Percentiles rank a stretch among this genome's conserved stretches.
Evolutionary conservation across 2,888 invertebrate genomes (phyloP).

Genomic region (Noctua pronuba): DNA sequence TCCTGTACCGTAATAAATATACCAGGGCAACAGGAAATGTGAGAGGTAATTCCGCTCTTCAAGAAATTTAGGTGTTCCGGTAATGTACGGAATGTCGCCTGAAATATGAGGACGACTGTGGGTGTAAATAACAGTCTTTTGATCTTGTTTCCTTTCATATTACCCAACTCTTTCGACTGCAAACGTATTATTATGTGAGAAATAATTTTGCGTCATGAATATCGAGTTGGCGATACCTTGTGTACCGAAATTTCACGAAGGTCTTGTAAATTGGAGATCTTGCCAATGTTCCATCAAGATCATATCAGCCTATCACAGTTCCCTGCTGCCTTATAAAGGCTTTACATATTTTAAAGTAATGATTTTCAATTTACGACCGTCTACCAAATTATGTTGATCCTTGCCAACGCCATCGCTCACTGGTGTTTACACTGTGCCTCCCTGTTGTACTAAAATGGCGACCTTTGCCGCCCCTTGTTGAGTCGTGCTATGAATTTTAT

Average conservation of each 20-base stretch:
- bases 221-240: neutral
- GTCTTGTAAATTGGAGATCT: conserved; percentile 1
- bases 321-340: neutral
- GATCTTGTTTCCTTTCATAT: conserved; percentile 32
- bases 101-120: conserved; percentile 45
- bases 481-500: conserved; percentile 48
- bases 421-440: conserved; percentile 45
- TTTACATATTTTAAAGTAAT: neutral
- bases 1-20: conserved; percentile 67
- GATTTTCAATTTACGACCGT: conserved; percentile 22
- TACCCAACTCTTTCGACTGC: neutral
- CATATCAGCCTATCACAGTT: neutral
- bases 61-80: conserved; percentile 55
- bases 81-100: conserved; percentile 38
- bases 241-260: neutral
- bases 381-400: conserved; percentile 38
- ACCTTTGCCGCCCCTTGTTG: conserved; percentile 55
- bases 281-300: neutral
- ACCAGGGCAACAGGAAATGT: conserved; percentile 56
- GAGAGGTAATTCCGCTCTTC: conserved; percentile 57
- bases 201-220: neutral
- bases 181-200: neutral
- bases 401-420: conserved; percentile 14
- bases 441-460: conserved; percentile 48
- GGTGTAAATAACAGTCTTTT: conserved; percentile 51